Evolutionary conservation across 2,888 invertebrate genomes (phyloP).

Genomic region (Metellina segmentata): DNA sequence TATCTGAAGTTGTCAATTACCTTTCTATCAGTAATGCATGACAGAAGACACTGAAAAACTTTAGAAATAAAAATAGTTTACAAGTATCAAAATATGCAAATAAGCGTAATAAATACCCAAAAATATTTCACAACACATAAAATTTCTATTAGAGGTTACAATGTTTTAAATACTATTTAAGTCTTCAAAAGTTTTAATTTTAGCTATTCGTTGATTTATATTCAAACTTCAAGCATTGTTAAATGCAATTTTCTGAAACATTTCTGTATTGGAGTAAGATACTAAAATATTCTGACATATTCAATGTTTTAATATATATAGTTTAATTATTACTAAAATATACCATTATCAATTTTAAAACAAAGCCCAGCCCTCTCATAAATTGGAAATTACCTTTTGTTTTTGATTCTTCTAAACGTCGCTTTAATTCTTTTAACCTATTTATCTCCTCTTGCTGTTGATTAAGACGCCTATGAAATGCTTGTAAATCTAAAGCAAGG

Average conservation of each 20-base stretch:
- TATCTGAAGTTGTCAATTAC: too few species aligned
- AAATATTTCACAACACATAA: too few species aligned
- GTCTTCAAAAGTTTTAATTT: too few species aligned
- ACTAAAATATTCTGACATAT: background rate
- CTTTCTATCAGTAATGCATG: too few species aligned
- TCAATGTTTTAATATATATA: background rate
- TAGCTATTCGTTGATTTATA: too few species aligned
- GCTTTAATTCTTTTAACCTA: conserved; percentile 90
- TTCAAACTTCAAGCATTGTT: too few species aligned
- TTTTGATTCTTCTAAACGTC: conserved; percentile 89
- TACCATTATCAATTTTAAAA: background rate
- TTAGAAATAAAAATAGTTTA: too few species aligned
- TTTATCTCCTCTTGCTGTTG: conserved; percentile 92
- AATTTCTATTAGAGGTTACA: too few species aligned
- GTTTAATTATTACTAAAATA: background rate
- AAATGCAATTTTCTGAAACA: background rate
- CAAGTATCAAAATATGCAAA: too few species aligned
- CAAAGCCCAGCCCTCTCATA: background rate
- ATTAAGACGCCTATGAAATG: conserved; percentile 91
- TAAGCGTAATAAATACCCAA: too few species aligned
- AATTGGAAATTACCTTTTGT: conserved; percentile 79
- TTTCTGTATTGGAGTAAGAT: background rate
- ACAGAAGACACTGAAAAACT: too few species aligned
- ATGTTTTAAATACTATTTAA: too few species aligned
- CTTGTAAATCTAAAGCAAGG: conserved; percentile 93